A percentile compares a stretch with the other conserved stretches of the same genome.
Conservation (phyloP, 2,113 vertebrate genomes). For the Pomatorhinus ruficollis region DNA sequence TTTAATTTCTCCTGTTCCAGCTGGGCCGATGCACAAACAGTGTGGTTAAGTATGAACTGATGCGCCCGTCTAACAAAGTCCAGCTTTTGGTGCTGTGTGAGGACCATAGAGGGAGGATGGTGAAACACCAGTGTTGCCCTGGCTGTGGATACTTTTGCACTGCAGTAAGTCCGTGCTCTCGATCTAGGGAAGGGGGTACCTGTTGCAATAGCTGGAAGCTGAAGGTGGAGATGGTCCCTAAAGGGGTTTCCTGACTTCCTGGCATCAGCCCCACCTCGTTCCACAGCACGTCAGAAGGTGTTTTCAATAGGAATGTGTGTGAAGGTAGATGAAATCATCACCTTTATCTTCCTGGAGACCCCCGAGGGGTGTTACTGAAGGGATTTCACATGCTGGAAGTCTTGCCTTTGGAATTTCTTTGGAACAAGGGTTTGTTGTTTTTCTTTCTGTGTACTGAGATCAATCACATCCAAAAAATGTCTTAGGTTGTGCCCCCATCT, state of each 20-base stretch:
- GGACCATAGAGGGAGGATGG: slow-evolving; percentile 95
- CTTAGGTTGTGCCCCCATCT: background rate
- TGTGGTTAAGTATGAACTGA: slow-evolving; percentile 93
- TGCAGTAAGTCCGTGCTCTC: slow-evolving; percentile 79
- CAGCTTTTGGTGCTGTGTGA: slow-evolving; percentile 93
- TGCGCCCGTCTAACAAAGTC: slow-evolving; percentile 93
- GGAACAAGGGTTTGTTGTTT: background rate
- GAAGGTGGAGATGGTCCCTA: slow-evolving; percentile 47
- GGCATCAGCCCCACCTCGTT: slow-evolving; percentile 44
- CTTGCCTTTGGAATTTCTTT: background rate
- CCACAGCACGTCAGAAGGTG: slow-evolving; percentile 57
- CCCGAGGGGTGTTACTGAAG: background rate
- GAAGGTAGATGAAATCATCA: slow-evolving; percentile 15
- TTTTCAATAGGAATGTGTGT: slow-evolving; percentile 26
- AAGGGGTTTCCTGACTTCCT: slow-evolving; percentile 49
- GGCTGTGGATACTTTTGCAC: slow-evolving; percentile 96
- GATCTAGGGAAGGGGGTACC: slow-evolving; percentile 40
- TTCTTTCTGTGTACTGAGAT: background rate
- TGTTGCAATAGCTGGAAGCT: slow-evolving; percentile 45
- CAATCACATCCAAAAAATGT: background rate
- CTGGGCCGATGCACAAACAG: slow-evolving; percentile 86
- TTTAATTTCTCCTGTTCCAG: slow-evolving; percentile 74
- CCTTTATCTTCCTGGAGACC: background rate
- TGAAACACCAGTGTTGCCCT: slow-evolving; percentile 97
- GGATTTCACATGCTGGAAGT: background rate